A percentile compares a stretch with the other conserved stretches of the same genome.
phyloP scores from a whole-genome alignment of 2,797 vertebrate genomes.

The Babyrousa celebensis region DNA sequence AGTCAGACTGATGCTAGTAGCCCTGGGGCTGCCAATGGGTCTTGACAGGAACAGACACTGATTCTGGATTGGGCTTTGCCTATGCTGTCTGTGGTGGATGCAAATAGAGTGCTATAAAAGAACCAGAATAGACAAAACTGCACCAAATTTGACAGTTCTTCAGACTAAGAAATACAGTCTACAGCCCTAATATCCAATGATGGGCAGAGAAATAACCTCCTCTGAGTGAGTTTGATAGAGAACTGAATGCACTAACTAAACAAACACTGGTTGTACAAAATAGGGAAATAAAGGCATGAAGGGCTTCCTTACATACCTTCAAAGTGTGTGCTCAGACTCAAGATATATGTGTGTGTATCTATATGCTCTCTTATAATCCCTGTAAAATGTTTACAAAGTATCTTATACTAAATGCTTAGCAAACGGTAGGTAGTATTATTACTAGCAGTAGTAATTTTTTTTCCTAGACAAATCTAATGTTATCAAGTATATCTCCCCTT shows the following conservation, averaged over 20 bases:
- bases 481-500: not conserved
- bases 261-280: not conserved
- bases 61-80: not conserved
- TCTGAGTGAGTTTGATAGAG: not conserved
- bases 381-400: constrained; percentile 40
- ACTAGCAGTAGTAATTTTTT: not conserved
- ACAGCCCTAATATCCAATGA: not conserved
- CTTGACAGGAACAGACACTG: not conserved
- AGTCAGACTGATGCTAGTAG: not conserved
- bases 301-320: not conserved
- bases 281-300: not conserved
- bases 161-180: not conserved
- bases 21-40: not conserved
- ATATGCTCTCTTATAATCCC: not conserved
- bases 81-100: not conserved
- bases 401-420: constrained; percentile 1
- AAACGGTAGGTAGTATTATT: not conserved
- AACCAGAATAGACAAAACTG: not conserved
- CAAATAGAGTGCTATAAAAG: not conserved
- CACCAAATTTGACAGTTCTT: not conserved
- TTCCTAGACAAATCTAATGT: constrained; percentile 12
- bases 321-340: not conserved
- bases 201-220: not conserved
- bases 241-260: not conserved
- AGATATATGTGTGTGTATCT: not conserved